phyloP scores from a whole-genome alignment of 2,797 vertebrate species.

The Catamblyrhynchus diadema region DNA sequence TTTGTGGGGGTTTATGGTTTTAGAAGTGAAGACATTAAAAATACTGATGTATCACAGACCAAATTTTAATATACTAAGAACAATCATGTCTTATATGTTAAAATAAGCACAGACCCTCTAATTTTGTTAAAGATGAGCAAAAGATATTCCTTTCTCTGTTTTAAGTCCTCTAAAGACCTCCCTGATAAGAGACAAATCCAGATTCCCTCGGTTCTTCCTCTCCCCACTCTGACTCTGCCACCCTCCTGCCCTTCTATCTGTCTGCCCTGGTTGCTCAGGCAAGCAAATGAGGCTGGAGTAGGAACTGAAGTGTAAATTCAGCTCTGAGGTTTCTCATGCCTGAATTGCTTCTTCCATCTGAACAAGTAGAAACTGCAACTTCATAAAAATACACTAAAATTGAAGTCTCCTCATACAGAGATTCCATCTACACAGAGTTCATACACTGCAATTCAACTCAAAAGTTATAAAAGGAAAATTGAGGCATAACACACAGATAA shows the following conservation, averaged over 20 bases:
- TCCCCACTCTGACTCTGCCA: background rate
- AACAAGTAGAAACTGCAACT: background rate
- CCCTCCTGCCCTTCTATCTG: background rate
- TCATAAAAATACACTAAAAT: background rate
- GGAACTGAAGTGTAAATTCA: conserved; percentile 34
- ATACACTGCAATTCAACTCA: background rate
- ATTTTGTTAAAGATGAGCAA: background rate
- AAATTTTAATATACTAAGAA: background rate
- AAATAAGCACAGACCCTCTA: background rate
- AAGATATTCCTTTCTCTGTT: background rate
- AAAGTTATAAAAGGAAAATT: background rate
- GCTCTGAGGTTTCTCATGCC: background rate
- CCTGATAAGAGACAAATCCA: background rate
- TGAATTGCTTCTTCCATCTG: background rate
- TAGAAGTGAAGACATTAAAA: background rate
- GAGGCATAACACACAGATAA: background rate
- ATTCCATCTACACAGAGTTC: background rate
- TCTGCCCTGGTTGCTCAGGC: background rate
- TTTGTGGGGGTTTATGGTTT: background rate
- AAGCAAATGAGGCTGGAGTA: background rate
- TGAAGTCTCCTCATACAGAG: background rate
- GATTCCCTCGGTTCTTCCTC: background rate
- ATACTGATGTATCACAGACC: background rate
- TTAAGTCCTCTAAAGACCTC: background rate
- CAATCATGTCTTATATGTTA: background rate